Conservation (phyloP, 1,140 invertebrate genomes). For the Drosophila fuyamai region DNA sequence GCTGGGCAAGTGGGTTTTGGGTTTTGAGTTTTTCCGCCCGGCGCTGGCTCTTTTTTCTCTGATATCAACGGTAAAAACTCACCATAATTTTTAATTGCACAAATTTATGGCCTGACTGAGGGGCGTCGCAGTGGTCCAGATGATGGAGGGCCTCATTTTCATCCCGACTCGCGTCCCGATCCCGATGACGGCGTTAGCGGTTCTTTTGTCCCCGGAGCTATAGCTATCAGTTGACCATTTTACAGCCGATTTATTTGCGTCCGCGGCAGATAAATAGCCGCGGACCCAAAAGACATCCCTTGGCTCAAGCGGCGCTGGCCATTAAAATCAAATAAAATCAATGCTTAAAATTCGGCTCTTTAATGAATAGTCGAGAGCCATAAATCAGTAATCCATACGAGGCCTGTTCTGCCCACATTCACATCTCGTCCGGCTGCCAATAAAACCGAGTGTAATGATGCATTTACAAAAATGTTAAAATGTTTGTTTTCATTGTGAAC, state of each 20-base stretch:
- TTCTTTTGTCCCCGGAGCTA: conserved; percentile 61
- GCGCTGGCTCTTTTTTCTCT: conserved; percentile 21
- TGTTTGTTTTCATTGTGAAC: conserved; percentile 36
- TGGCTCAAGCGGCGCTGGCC: conserved; percentile 27
- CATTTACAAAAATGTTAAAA: conserved; percentile 79
- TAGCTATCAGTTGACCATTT: conserved; percentile 57
- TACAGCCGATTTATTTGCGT: conserved; percentile 72
- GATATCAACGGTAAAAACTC: conserved; percentile 73
- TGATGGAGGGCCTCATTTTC: conserved; percentile 44
- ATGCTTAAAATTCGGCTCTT: conserved; percentile 64
- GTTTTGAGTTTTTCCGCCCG: conserved; percentile 12
- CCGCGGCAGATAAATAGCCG: conserved; percentile 60
- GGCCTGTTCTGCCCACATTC: conserved; percentile 39
- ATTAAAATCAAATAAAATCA: conserved; percentile 82
- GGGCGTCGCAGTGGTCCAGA: conserved; percentile 33
- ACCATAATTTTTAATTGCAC: conserved; percentile 79
- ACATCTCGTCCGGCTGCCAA: conserved; percentile 57
- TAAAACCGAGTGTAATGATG: conserved; percentile 74
- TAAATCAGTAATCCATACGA: conserved; percentile 78
- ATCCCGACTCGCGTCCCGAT: conserved; percentile 2
- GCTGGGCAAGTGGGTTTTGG: conserved; percentile 28
- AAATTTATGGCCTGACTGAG: conserved; percentile 65
- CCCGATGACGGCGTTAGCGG: conserved; percentile 75
- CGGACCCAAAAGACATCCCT: not conserved
- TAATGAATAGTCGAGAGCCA: conserved; percentile 71